Conservation (phyloP, 1,140 invertebrate genomes). For the Arion vulgaris region DNA sequence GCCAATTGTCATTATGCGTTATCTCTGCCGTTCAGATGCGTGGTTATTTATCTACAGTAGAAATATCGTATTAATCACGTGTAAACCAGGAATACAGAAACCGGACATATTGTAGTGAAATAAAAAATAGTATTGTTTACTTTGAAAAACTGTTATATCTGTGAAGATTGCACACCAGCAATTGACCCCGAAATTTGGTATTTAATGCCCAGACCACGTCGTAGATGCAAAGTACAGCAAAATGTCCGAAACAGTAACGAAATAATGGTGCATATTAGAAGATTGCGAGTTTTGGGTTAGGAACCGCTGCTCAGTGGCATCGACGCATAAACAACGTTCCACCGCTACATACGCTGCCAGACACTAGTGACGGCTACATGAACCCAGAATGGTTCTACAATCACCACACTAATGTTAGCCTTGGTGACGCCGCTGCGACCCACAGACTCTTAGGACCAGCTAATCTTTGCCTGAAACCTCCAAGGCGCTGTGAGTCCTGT, state of each 20-base stretch:
- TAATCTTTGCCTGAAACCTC: slow-evolving; percentile 22
- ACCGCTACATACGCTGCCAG: slow-evolving; percentile 34
- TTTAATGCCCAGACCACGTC: slow-evolving; percentile 26
- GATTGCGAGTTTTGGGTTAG: slow-evolving; percentile 22
- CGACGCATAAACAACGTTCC: slow-evolving; percentile 33
- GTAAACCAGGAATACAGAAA: slow-evolving; percentile 1
- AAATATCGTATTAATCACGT: background rate
- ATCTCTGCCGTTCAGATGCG: too few relatives aligned
- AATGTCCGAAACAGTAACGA: slow-evolving; percentile 33
- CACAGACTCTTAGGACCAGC: slow-evolving; percentile 23
- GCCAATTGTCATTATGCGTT: background rate
- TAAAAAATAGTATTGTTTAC: background rate
- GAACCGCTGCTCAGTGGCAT: slow-evolving; percentile 11
- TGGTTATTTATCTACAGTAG: too few relatives aligned
- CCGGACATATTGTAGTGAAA: slow-evolving; percentile 37
- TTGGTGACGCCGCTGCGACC: background rate
- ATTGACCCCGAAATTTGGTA: background rate
- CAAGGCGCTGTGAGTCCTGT: slow-evolving; percentile 19
- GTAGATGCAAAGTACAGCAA: slow-evolving; percentile 36
- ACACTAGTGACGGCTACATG: slow-evolving; percentile 35
- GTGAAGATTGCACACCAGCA: too few relatives aligned
- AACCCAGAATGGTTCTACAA: slow-evolving; percentile 31
- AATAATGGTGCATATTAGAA: background rate
- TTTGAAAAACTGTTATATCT: slow-evolving; percentile 21
- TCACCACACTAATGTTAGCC: slow-evolving; percentile 22